Evolutionary conservation across 1,140 invertebrate species (phyloP).

Genomic region (Bombus polaris): DNA sequence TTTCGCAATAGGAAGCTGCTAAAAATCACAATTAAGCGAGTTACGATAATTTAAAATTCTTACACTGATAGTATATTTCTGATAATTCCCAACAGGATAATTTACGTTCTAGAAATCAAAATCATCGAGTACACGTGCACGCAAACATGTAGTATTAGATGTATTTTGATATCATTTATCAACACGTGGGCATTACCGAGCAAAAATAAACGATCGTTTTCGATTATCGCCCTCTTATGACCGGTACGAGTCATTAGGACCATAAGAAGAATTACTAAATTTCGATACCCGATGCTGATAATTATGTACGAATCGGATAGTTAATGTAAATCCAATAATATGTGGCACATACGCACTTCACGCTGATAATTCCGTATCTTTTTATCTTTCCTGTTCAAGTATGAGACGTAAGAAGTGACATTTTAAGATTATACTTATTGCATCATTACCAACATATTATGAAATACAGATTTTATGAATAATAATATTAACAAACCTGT

Average conservation of each 20-base stretch:
- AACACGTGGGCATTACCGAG: background rate
- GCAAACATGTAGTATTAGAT: too few species aligned
- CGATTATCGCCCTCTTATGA: slow-evolving; percentile 22
- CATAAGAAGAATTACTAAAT: slow-evolving; percentile 20
- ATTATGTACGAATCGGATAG: background rate
- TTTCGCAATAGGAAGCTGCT: background rate
- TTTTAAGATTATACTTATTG: slow-evolving; percentile 9
- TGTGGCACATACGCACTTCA: background rate
- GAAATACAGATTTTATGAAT: background rate
- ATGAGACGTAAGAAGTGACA: background rate
- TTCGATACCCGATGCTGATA: slow-evolving; percentile 11
- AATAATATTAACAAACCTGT: background rate
- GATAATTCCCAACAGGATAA: background rate
- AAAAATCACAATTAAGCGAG: background rate
- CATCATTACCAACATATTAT: background rate
- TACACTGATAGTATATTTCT: background rate
- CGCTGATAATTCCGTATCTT: background rate
- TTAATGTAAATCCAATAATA: background rate
- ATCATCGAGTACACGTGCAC: background rate
- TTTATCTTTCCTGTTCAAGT: slow-evolving; percentile 11
- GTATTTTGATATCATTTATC: slow-evolving; percentile 16
- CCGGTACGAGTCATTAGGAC: slow-evolving; percentile 6
- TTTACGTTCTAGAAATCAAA: background rate
- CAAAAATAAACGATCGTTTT: background rate
- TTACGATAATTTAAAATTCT: background rate